Conservation (phyloP, 2,888 invertebrate genomes). For the Limnephilus rhombicus region DNA sequence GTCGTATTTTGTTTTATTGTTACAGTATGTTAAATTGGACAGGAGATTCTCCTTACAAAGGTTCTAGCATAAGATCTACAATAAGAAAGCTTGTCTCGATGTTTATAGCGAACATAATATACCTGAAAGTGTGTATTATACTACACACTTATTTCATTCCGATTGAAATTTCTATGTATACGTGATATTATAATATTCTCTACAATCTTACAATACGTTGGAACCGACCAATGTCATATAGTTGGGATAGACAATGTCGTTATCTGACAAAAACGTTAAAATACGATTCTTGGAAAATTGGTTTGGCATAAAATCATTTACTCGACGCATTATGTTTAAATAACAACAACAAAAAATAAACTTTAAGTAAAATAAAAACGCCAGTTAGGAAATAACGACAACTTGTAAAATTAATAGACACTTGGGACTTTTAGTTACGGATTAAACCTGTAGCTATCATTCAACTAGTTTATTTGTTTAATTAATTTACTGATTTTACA, state of each 20-base stretch:
- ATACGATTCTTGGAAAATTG: too few relatives aligned
- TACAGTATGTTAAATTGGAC: background rate
- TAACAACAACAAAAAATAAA: too few relatives aligned
- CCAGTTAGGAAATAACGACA: too few relatives aligned
- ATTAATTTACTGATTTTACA: too few relatives aligned
- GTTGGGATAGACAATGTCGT: background rate
- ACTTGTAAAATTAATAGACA: too few relatives aligned
- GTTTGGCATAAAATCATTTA: too few relatives aligned
- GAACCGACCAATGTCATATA: background rate
- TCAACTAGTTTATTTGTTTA: too few relatives aligned
- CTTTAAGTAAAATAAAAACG: too few relatives aligned
- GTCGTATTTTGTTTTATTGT: slow-evolving; percentile 30
- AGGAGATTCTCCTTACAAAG: slow-evolving; percentile 39
- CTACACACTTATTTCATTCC: background rate
- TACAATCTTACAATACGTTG: background rate
- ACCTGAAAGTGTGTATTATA: background rate
- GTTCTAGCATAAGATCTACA: slow-evolving; percentile 59
- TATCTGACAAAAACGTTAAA: too few relatives aligned
- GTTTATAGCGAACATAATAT: slow-evolving; percentile 61
- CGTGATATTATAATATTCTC: background rate
- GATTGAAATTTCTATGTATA: background rate
- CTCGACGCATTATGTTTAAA: too few relatives aligned
- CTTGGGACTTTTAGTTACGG: too few relatives aligned
- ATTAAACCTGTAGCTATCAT: too few relatives aligned
- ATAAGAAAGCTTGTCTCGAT: slow-evolving; percentile 66